Percentiles rank a stretch among this genome's conserved stretches.
Evolutionary conservation across 64 coral and sea anemone species (phyloP).

Genomic region (Actinia equina): DNA sequence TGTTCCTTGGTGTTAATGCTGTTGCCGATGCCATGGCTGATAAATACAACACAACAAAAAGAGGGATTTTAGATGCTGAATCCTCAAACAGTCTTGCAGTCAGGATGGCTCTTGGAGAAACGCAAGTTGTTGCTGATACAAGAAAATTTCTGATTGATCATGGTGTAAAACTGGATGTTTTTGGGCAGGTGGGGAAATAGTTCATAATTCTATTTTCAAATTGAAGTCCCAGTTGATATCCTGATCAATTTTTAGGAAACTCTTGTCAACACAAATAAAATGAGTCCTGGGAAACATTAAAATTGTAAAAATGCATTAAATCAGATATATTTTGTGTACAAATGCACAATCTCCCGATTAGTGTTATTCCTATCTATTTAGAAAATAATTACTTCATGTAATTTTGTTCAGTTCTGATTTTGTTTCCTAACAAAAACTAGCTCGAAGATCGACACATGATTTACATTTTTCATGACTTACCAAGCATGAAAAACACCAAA

Average conservation of each 20-base stretch:
- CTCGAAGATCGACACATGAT: no score
- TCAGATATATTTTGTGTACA: no score
- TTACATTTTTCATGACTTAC: no score
- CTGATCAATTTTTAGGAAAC: no score
- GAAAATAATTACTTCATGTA: no score
- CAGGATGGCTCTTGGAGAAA: conserved; percentile 97
- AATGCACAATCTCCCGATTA: neutral
- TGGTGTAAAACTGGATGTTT: conserved; percentile 95
- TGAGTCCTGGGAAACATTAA: no score
- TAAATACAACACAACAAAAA: conserved; percentile 88
- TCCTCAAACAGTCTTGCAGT: conserved; percentile 90
- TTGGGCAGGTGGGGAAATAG: conserved; percentile 72
- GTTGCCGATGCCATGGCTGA: conserved; percentile 97
- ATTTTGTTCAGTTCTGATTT: no score
- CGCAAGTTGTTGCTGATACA: conserved; percentile 96
- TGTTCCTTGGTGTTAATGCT: conserved; percentile 92
- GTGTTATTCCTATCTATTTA: no score
- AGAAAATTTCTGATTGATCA: conserved; percentile 79
- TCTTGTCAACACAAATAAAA: neutral
- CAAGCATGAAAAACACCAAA: no score
- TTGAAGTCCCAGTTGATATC: no score
- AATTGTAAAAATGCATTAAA: no score
- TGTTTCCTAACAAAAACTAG: no score
- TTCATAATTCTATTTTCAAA: neutral
- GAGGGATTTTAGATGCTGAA: conserved; percentile 80